Evolutionary conservation across 2,888 invertebrate species (phyloP).

Genomic region (Schizaphis graminum): DNA sequence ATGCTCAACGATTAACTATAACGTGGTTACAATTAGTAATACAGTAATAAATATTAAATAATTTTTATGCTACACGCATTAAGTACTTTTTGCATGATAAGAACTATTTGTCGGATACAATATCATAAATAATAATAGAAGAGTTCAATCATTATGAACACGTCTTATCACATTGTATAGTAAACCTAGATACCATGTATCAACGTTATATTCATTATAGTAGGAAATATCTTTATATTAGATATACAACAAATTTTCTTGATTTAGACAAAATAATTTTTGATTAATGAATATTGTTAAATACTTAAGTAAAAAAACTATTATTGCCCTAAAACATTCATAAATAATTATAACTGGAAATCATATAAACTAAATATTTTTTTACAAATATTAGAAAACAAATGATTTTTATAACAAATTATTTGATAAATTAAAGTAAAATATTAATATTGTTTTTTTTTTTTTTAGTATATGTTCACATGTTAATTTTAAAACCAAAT

Average conservation of each 20-base stretch:
- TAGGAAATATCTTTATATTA: slow-evolving; percentile 1
- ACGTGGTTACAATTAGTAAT: slow-evolving; percentile 12
- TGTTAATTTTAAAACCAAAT: slow-evolving; percentile 42
- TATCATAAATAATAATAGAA: slow-evolving; percentile 34
- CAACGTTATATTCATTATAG: slow-evolving; percentile 22
- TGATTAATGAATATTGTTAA: background rate
- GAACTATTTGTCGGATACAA: slow-evolving; percentile 29
- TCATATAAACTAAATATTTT: slow-evolving; percentile 3
- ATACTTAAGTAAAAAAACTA: background rate
- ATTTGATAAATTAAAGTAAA: slow-evolving; percentile 29
- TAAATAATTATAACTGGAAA: background rate
- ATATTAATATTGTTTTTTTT: background rate
- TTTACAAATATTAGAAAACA: slow-evolving; percentile 6
- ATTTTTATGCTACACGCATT: slow-evolving; percentile 17
- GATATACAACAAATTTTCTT: slow-evolving; percentile 19
- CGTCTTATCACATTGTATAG: slow-evolving; percentile 45
- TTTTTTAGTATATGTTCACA: slow-evolving; percentile 19
- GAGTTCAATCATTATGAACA: slow-evolving; percentile 41
- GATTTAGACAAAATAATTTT: background rate
- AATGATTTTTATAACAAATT: slow-evolving; percentile 33
- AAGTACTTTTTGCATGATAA: slow-evolving; percentile 13
- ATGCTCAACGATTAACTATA: background rate
- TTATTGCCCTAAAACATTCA: background rate
- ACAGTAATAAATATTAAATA: background rate
- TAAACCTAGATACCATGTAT: slow-evolving; percentile 55